A percentile compares a stretch with the other conserved stretches of the same genome.
Evolutionary conservation across 1,140 invertebrate genomes (phyloP).

Genomic region (Achroia grisella): DNA sequence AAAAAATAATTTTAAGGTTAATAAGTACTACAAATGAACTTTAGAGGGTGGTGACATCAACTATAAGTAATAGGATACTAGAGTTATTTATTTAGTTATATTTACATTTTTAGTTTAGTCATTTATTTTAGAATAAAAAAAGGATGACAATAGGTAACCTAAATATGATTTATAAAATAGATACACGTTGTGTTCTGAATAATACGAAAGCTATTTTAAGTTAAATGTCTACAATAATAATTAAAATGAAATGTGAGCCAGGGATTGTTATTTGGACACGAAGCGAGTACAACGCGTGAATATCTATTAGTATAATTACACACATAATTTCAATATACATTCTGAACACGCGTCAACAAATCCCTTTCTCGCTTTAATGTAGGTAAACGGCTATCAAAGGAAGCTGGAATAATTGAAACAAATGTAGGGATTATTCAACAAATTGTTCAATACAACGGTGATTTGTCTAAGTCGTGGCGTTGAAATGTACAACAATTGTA

Average conservation of each 20-base stretch:
- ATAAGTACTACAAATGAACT: too few relatives aligned
- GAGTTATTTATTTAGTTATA: too few relatives aligned
- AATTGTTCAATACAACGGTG: constrained; percentile 67
- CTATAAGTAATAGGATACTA: too few relatives aligned
- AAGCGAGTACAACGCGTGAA: constrained; percentile 13
- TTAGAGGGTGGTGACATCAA: too few relatives aligned
- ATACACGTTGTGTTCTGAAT: too few relatives aligned
- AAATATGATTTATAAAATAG: too few relatives aligned
- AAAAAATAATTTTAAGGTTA: too few relatives aligned
- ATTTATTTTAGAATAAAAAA: too few relatives aligned
- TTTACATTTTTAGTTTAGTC: too few relatives aligned
- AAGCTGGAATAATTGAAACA: constrained; percentile 70
- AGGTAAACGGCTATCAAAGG: constrained; percentile 49
- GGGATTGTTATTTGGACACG: constrained; percentile 4
- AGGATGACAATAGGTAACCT: too few relatives aligned
- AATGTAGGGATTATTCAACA: constrained; percentile 70
- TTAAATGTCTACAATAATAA: constrained; percentile 8
- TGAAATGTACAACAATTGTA: constrained; percentile 47
- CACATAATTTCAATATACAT: constrained; percentile 33
- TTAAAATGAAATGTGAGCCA: constrained; percentile 19
- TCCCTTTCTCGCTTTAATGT: constrained; percentile 52
- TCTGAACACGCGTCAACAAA: constrained; percentile 44
- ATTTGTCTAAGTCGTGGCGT: constrained; percentile 63
- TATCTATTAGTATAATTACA: constrained; percentile 18
- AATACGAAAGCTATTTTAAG: too few relatives aligned